These are phyloP conservation scores for Scaptomyza flava DNA, from an alignment of 2,888 invertebrate species.

Conservation along the genomic window DNA sequence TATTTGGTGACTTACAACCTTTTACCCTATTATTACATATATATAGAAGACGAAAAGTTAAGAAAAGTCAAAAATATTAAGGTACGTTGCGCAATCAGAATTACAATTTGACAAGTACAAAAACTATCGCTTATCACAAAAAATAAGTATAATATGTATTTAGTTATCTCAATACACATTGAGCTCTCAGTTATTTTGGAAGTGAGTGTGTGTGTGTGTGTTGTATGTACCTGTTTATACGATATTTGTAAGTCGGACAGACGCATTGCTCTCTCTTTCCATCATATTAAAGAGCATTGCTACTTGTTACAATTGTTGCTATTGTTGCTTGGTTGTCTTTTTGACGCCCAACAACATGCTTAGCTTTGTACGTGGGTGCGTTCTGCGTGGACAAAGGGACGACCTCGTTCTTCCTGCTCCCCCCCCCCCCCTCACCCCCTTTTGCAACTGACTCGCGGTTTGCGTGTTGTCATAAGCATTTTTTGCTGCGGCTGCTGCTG, in stretches of 20 bases:
- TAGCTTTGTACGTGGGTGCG: constrained; percentile 12
- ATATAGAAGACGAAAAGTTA: no score
- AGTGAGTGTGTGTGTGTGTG: no score
- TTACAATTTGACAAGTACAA: no score
- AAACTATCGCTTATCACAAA: no score
- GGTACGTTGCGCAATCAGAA: no score
- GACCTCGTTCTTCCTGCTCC: not conserved
- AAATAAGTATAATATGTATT: no score
- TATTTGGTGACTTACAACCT: no score
- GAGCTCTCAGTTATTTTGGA: no score
- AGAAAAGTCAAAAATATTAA: no score
- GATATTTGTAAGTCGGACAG: not conserved
- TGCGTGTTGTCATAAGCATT: constrained; percentile 22
- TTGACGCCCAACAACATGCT: constrained; percentile 23
- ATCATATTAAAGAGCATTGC: not conserved
- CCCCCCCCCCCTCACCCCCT: not conserved
- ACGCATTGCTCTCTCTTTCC: no score
- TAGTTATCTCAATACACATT: no score
- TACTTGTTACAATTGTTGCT: constrained; percentile 17
- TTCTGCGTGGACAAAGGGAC: constrained; percentile 30
- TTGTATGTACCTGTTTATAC: not conserved
- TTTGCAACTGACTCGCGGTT: constrained; percentile 9
- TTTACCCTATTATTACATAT: no score
- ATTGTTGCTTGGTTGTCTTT: constrained; percentile 9
- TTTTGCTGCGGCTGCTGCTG: constrained; percentile 5